These are phyloP conservation scores for Pseudochromis fuscus DNA, from an alignment of 2,797 vertebrate species.

Conservation along the genomic window DNA sequence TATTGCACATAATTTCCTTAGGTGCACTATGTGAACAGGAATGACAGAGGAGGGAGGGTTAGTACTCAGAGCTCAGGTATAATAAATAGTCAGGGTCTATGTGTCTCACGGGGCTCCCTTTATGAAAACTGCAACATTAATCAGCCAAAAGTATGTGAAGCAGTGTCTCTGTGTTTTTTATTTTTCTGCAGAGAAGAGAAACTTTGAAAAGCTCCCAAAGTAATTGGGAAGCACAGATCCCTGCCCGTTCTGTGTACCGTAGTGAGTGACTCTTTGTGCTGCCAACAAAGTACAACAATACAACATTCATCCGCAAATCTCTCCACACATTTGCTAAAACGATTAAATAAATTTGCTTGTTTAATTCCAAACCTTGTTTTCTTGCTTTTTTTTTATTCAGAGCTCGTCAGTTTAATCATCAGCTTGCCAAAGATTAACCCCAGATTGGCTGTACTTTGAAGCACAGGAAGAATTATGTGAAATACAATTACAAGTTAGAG, in stretches of 20 bases:
- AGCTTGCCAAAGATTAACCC: constrained; percentile 13
- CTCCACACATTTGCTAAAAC: constrained; percentile 22
- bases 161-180: constrained; percentile 49
- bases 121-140: constrained; percentile 49
- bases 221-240: constrained; percentile 39
- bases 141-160: constrained; percentile 40
- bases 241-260: constrained; percentile 1
- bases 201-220: constrained; percentile 44
- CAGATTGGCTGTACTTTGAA: constrained; percentile 28
- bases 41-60: constrained; percentile 18
- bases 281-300: constrained; percentile 37
- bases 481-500: constrained; percentile 17
- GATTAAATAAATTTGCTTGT: constrained; percentile 23
- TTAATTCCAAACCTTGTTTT: constrained; percentile 38
- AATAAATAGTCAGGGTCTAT: constrained; percentile 37
- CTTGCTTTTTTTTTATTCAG: not conserved
- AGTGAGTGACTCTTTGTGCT: constrained; percentile 36
- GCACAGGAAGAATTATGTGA: constrained; percentile 23
- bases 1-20: constrained; percentile 10
- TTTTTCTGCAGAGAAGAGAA: constrained; percentile 42
- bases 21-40: constrained; percentile 9
- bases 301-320: constrained; percentile 45
- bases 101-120: constrained; percentile 32
- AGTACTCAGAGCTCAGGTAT: constrained; percentile 21
- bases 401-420: constrained; percentile 10